A percentile compares a stretch with the other conserved stretches of the same genome.
Evolutionary conservation across 1,140 invertebrate species (phyloP).

Genomic region (Polypedilum pembai): DNA sequence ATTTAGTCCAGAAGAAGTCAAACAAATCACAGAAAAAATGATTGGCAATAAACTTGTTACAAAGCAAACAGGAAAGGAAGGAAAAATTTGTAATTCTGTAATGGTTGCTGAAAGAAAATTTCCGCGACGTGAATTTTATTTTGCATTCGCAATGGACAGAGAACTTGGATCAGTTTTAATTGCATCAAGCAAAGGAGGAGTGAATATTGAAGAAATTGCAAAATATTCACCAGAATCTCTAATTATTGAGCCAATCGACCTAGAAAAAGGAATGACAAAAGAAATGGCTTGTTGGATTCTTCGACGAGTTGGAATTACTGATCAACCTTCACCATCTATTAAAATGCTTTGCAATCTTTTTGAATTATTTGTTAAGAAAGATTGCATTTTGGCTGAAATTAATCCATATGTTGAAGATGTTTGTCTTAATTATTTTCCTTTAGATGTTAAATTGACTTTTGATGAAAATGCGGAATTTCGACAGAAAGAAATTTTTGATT

Average conservation of each 20-base stretch:
- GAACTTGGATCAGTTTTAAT: conserved; percentile 50
- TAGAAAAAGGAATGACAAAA: conserved; percentile 65
- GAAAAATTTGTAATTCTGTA: conserved; percentile 51
- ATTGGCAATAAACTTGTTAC: conserved; percentile 54
- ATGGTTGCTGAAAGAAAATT: conserved; percentile 56
- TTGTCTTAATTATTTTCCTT: conserved; percentile 20
- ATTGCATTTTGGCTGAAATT: conserved; percentile 32
- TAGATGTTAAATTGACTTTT: conserved; percentile 32
- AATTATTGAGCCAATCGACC: conserved; percentile 76
- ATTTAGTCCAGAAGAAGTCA: neutral
- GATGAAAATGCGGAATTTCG: conserved; percentile 30
- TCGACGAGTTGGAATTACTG: conserved; percentile 65
- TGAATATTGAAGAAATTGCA: conserved; percentile 59
- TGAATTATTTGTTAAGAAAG: conserved; percentile 66
- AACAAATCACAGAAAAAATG: conserved; percentile 42
- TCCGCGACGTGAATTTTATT: conserved; percentile 55
- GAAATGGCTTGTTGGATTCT: conserved; percentile 65
- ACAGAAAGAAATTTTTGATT: conserved; percentile 26
- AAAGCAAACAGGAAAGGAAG: conserved; percentile 57
- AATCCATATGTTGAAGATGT: conserved; percentile 31
- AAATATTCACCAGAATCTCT: conserved; percentile 52
- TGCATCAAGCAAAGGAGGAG: conserved; percentile 52
- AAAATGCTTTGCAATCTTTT: conserved; percentile 78
- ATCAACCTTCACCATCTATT: conserved; percentile 60
- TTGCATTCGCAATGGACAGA: conserved; percentile 57